phyloP scores from a whole-genome alignment of 2,113 vertebrate species.

The Mesembrinibis cayennensis region DNA sequence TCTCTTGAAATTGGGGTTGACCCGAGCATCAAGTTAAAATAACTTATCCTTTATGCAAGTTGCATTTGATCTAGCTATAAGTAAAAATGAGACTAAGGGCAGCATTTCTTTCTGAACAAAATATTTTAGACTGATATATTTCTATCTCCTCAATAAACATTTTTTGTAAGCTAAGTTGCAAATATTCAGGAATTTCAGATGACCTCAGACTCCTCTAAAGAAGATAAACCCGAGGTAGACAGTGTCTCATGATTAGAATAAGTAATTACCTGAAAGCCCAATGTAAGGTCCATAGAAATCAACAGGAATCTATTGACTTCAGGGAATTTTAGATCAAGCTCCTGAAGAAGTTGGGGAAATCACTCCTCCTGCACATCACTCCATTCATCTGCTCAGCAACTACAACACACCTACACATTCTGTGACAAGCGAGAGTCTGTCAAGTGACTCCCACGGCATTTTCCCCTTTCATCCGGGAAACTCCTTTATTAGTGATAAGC shows the following conservation, averaged over 20 bases:
- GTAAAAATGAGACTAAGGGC: background rate
- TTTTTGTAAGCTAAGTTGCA: background rate
- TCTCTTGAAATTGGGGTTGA: background rate
- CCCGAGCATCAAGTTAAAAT: background rate
- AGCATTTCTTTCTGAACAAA: background rate
- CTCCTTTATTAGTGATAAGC: slow-evolving; percentile 19
- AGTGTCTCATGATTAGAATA: background rate
- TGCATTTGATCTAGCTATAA: background rate
- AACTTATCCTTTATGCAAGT: background rate
- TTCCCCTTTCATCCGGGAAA: slow-evolving; percentile 44
- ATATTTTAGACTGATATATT: background rate
- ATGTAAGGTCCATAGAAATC: background rate
- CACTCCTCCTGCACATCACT: slow-evolving; percentile 32
- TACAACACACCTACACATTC: background rate
- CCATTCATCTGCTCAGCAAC: slow-evolving; percentile 37
- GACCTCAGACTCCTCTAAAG: background rate
- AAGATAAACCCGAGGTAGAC: background rate
- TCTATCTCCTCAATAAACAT: background rate
- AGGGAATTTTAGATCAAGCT: background rate
- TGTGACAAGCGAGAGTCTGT: slow-evolving; percentile 21
- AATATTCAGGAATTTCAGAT: background rate
- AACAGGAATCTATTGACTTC: background rate
- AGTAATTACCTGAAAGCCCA: background rate
- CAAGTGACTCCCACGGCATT: slow-evolving; percentile 26
- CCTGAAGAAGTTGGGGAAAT: background rate